These are phyloP conservation scores for Phrynocephalus guinanensis DNA, from an alignment of 2,797 vertebrate genomes.

Conservation along the genomic window DNA sequence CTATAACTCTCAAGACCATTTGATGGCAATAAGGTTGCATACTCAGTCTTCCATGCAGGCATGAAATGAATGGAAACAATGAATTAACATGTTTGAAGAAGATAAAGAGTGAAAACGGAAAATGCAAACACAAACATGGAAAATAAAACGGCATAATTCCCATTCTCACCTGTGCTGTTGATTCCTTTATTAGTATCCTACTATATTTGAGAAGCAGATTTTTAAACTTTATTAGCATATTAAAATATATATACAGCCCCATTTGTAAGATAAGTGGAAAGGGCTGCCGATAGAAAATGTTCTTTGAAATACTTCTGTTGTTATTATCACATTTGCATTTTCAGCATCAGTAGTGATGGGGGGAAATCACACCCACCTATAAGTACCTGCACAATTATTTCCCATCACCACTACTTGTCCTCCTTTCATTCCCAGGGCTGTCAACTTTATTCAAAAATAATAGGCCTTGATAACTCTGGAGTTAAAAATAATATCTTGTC, in stretches of 20 bases:
- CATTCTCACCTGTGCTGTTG: not conserved
- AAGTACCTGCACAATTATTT: not conserved
- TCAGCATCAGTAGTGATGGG: not conserved
- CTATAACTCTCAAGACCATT: not conserved
- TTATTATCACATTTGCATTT: constrained; percentile 9
- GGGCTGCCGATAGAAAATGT: constrained; percentile 5
- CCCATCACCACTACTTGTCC: not conserved
- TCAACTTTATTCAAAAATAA: constrained; percentile 63
- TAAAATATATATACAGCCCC: not conserved
- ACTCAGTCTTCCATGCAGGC: not conserved
- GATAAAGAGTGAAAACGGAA: not conserved
- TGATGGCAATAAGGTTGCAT: not conserved
- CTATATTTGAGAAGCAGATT: constrained; percentile 17
- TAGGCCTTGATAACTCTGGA: constrained; percentile 50
- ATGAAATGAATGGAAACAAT: not conserved
- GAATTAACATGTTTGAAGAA: not conserved
- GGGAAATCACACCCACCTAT: not conserved
- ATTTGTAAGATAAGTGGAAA: not conserved
- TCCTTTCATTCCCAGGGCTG: constrained; percentile 44
- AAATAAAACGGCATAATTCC: not conserved
- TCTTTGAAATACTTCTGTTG: constrained; percentile 19
- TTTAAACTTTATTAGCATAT: not conserved
- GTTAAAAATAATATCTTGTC: constrained; percentile 66
- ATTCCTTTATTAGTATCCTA: not conserved
- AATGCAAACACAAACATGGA: too few species aligned